Conservation (phyloP, 2,888 invertebrate genomes). For the Zaprionus lineosus region DNA sequence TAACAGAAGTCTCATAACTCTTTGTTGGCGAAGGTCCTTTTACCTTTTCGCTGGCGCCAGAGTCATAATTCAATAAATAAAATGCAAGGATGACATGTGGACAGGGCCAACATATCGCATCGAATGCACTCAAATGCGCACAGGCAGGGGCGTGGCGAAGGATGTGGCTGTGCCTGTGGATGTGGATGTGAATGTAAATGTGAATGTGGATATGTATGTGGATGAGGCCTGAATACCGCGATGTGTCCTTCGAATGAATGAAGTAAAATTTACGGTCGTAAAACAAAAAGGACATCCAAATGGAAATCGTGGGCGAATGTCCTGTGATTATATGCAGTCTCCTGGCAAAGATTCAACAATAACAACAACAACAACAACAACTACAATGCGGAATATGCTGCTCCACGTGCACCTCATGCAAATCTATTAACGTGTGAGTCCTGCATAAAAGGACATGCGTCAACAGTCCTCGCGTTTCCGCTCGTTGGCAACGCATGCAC, state of each 20-base stretch:
- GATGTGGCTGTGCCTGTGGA: no score
- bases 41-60: constrained; percentile 29
- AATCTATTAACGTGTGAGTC: constrained; percentile 63
- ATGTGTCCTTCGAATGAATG: constrained; percentile 52
- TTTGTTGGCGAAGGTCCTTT: constrained; percentile 12
- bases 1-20: constrained; percentile 48
- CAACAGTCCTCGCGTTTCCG: constrained; percentile 31
- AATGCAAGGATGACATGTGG: constrained; percentile 79
- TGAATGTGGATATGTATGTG: no score
- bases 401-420: constrained; percentile 35
- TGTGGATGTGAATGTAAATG: no score
- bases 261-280: constrained; percentile 72
- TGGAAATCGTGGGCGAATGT: constrained; percentile 9
- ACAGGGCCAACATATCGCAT: constrained; percentile 76
- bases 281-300: constrained; percentile 48
- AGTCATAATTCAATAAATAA: constrained; percentile 80
- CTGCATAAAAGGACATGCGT: constrained; percentile 45
- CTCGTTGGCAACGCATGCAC: constrained; percentile 51
- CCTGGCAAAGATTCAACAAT: constrained; percentile 43
- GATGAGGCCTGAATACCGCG: constrained; percentile 17
- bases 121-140: constrained; percentile 70
- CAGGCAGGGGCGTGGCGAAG: constrained; percentile 20
- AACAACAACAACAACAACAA: constrained; percentile 20
- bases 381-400: constrained; percentile 38
- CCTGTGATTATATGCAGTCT: constrained; percentile 65